These are phyloP conservation scores for Tromatobia lineatoria DNA, from an alignment of 2,888 invertebrate genomes.

Conservation along the genomic window DNA sequence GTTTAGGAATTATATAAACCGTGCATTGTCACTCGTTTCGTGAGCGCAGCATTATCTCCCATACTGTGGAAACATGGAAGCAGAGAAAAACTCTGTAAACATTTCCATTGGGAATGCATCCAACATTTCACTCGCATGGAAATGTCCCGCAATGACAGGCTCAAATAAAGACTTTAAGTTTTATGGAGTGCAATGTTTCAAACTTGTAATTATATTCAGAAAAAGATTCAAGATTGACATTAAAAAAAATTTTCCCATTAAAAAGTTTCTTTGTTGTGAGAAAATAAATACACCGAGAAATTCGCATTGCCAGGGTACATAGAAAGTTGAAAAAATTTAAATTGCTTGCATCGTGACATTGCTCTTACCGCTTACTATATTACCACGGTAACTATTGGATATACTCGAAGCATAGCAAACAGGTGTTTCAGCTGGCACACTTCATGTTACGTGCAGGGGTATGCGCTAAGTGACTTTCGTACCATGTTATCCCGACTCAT, in stretches of 20 bases:
- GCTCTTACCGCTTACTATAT: not conserved
- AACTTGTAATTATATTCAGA: no score
- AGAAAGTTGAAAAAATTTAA: not conserved
- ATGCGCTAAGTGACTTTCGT: conserved; percentile 35
- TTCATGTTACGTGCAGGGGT: conserved; percentile 13
- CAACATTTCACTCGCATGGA: no score
- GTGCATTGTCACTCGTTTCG: not conserved
- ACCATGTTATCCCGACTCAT: not conserved
- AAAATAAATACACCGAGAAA: not conserved
- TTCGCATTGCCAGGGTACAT: not conserved
- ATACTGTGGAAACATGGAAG: not conserved
- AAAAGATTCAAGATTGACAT: no score
- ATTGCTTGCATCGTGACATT: not conserved
- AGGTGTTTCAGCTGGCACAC: conserved; percentile 31
- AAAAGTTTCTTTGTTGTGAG: no score
- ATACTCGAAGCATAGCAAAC: not conserved
- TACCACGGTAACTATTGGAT: not conserved
- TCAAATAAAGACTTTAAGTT: no score
- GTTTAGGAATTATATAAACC: not conserved
- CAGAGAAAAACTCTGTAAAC: not conserved
- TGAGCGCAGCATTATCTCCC: not conserved
- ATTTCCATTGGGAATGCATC: no score
- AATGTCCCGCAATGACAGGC: no score
- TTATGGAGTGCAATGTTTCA: no score
- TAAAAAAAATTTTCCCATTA: no score